Base-by-base conservation (phyloP, 2,888 invertebrate genomes). In the Melolontha melolontha region DNA sequence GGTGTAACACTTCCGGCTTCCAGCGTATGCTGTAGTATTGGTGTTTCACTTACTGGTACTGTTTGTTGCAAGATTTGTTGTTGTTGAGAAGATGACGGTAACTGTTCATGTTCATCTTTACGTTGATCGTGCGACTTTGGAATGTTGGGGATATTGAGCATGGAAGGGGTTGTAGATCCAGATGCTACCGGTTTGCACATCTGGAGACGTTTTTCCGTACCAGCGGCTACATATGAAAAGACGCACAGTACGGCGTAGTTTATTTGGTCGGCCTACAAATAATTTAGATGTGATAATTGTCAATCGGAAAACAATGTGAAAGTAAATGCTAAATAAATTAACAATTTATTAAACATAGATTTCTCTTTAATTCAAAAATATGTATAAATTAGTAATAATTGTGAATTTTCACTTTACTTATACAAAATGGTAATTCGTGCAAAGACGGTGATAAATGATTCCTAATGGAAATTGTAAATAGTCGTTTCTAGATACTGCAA, bases 181-280 rank as follows among this genome's bases (percentile, higher is more conserved):
- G 76, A 41, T n/a, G 75, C 49, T 72, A 76, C 11, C 52, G 75
- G 74, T 73, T 78, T 42, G 68, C 79, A 34, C 77, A 80, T 78
- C 57, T 80, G 80, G 68, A 82, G 79, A 62, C 89, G 88, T 79
- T 92, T 91, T 76, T 93, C 92, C 74, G 91, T 90, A 0, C 95
- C 96, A 66, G 98, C 98, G 71, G 98, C 98, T 81, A 98, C 91
- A 86, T 98, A 98, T 59, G 98, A 98, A 86, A 99, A 99, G 75
- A 99, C 97, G 87, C 99, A 99, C 77, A 99, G 88, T 71, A 99
- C 98, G 77, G 99, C 96, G 86, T 99, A 99, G 86, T 98, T 98
- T 80, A 99, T 99, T 85, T 98, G 97, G 86, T 98, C 97, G 82
- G 98, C 97, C 98, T 98, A 67, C 64, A 70, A 74, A 69, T 73